Evolutionary conservation across 1,140 invertebrate genomes (phyloP).

Genomic region (Rhynchophorus ferrugineus): DNA sequence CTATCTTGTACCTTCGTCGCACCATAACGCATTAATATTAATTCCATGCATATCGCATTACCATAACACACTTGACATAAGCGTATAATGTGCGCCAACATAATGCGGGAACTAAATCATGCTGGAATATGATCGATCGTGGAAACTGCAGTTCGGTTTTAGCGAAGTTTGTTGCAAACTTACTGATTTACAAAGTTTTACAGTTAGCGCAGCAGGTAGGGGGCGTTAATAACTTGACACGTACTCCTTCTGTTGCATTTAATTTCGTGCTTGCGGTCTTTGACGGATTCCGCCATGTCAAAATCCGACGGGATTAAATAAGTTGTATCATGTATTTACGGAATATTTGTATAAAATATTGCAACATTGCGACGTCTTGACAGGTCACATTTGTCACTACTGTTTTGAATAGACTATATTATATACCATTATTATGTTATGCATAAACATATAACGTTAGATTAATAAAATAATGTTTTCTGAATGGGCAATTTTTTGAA

Average conservation of each 20-base stretch:
- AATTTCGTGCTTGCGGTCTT: not conserved
- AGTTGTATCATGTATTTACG: too few relatives aligned
- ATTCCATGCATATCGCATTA: conserved; percentile 15
- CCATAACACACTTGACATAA: conserved; percentile 12
- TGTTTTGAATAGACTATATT: too few relatives aligned
- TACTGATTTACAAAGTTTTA: conserved; percentile 5
- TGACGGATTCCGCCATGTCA: not conserved
- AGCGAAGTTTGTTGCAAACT: not conserved
- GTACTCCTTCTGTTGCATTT: not conserved
- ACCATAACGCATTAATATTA: conserved; percentile 12
- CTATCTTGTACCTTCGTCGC: not conserved
- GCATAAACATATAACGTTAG: too few relatives aligned
- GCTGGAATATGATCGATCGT: conserved; percentile 13
- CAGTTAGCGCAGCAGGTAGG: not conserved
- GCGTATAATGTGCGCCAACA: conserved; percentile 9
- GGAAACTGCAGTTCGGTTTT: not conserved
- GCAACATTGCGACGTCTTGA: too few relatives aligned
- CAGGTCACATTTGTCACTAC: too few relatives aligned
- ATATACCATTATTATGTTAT: too few relatives aligned
- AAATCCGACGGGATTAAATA: too few relatives aligned
- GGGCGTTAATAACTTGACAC: not conserved
- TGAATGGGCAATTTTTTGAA: too few relatives aligned
- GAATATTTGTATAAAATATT: too few relatives aligned
- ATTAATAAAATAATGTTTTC: too few relatives aligned
- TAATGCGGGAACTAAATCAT: conserved; percentile 13